Evolutionary conservation across 2,113 vertebrate species (phyloP), one percentile per base, ranked within the genome.

Genomic region (Clarias magur): DNA sequence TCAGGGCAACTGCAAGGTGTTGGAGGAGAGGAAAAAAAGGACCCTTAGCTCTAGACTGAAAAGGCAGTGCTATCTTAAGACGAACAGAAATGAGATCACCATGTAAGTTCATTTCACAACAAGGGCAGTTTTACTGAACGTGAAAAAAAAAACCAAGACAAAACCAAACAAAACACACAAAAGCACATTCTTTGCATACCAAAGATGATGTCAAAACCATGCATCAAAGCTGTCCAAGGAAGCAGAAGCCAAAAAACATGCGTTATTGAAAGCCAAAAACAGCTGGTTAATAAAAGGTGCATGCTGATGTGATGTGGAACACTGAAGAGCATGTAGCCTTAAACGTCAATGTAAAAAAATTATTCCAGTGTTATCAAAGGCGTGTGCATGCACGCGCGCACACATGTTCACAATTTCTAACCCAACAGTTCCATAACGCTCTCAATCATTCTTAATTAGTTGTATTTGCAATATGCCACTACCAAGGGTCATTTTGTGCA

Each of bases 1-100:
- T 84, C 72, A 89, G 34, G 88, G 86, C 88, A 80, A 87, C 62
- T 68, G 54, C 80, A 70, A 88, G 78, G 85, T 88, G 80, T 84
- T 60, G 82, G 81, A 86, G 67, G 84, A 48, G 67, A 85, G 65
- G 3, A 5, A 42, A 12, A 25, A 12, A 23, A 23, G 84, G 63
- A 11, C 80, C 62, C 80, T 87, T 27, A 23, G 80, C 68, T 90
- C 85, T 87, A 73, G n/a, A 38, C 27, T 56, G 73, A 78, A 81
- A 90, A 48, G 34, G 67, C 82, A 42, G 56, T 17, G 67, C 65
- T 87, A 88, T 87, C 76, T 86, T 86, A 89, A 90, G 65, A 68
- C 84, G 75, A 84, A 73, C 60, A 70, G 34, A 78, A 88, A 42
- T 53, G 63, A 88, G 87, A 83, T 25, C 19, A 73, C 81, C 70